These are phyloP conservation scores for Drosophila atroscutellata DNA, from an alignment of 2,888 invertebrate genomes.

Conservation along the genomic window DNA sequence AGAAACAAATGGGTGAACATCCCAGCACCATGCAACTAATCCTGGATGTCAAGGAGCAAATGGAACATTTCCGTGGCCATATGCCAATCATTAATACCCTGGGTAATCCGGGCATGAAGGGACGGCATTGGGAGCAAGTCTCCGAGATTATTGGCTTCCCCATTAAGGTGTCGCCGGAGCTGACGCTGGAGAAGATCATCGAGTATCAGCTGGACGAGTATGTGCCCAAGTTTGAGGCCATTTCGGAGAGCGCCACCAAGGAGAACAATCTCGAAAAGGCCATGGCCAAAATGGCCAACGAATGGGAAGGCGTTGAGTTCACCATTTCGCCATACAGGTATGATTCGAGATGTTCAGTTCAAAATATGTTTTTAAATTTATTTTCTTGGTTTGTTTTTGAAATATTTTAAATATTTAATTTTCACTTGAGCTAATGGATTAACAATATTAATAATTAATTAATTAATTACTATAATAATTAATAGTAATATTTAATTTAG, in stretches of 20 bases:
- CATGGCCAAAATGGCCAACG: constrained; percentile 94
- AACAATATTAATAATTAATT: no score
- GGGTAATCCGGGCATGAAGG: constrained; percentile 97
- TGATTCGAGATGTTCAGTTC: background rate
- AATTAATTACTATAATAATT: no score
- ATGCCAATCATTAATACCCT: constrained; percentile 96
- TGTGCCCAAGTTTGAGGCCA: constrained; percentile 94
- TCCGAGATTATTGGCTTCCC: constrained; percentile 98
- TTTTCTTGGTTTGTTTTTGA: background rate
- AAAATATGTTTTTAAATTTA: background rate
- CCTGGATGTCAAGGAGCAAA: constrained; percentile 86
- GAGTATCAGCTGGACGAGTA: constrained; percentile 96
- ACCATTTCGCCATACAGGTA: constrained; percentile 89
- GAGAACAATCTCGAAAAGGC: constrained; percentile 97
- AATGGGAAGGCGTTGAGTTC: constrained; percentile 94
- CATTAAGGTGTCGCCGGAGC: constrained; percentile 92
- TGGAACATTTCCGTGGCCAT: constrained; percentile 94
- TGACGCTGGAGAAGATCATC: constrained; percentile 93
- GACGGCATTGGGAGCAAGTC: constrained; percentile 96
- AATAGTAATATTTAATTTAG: background rate
- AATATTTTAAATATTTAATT: background rate
- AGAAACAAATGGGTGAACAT: constrained; percentile 92
- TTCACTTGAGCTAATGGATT: background rate
- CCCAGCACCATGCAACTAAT: constrained; percentile 92
- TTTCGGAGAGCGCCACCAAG: constrained; percentile 97